Conservation (phyloP, 2,113 vertebrate genomes). For the Cavia porcellus region DNA sequence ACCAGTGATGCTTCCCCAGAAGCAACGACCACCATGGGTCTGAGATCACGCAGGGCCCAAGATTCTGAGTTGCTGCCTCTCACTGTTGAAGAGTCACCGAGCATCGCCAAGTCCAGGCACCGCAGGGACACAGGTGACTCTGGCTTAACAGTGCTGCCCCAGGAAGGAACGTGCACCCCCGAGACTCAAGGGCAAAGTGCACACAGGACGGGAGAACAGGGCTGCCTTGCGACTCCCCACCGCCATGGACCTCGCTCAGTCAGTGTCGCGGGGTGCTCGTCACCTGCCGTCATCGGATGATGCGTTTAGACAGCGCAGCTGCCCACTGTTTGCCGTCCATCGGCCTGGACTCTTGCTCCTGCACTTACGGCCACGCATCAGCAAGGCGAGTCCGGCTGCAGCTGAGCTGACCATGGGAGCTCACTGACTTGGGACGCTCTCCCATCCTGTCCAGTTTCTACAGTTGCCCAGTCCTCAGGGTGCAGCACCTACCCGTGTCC, state of each 20-base stretch:
- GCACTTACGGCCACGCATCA: background rate
- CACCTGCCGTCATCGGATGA: background rate
- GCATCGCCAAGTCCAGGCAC: background rate
- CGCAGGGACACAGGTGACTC: background rate
- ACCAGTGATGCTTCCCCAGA: background rate
- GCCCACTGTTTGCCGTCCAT: background rate
- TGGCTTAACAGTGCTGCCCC: background rate
- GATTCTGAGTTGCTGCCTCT: background rate
- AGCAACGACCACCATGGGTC: background rate
- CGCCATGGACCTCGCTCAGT: background rate
- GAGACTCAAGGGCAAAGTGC: background rate
- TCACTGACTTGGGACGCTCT: background rate
- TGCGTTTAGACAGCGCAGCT: background rate
- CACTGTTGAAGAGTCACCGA: background rate
- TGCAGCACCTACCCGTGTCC: background rate
- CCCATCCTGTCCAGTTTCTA: background rate
- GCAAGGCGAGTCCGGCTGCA: background rate
- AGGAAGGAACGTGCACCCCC: background rate
- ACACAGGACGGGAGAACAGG: background rate
- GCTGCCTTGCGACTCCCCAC: background rate
- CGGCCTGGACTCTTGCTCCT: slow-evolving; percentile 19
- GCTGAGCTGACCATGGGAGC: background rate
- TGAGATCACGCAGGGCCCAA: background rate
- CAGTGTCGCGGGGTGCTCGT: background rate
- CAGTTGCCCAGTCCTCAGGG: background rate